Conservation (phyloP, 2,113 vertebrate genomes). For the Dipodomys ordii region DNA sequence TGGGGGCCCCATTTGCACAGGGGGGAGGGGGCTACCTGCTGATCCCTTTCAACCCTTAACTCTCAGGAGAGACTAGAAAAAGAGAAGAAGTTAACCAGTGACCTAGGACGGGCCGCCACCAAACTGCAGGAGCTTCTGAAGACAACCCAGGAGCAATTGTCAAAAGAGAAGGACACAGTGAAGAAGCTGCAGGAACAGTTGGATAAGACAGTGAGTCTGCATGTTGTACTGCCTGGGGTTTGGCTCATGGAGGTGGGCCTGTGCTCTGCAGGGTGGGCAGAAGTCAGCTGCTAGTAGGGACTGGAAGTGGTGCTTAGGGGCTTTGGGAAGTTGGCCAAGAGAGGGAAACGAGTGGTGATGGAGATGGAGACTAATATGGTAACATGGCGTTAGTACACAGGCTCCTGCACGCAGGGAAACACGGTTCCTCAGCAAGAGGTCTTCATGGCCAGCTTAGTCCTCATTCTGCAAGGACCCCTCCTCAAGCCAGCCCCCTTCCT, state of each 20-base stretch:
- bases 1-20: background rate
- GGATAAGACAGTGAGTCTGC: conserved; percentile 87
- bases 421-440: background rate
- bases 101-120: conserved; percentile 92
- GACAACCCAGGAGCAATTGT: conserved; percentile 92
- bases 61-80: conserved; percentile 94
- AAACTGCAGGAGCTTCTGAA: conserved; percentile 96
- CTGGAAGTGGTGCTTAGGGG: background rate
- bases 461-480: background rate
- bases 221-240: background rate
- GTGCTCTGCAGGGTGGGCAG: too few species aligned
- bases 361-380: background rate
- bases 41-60: background rate
- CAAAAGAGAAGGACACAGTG: conserved; percentile 92
- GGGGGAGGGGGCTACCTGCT: background rate
- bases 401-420: background rate
- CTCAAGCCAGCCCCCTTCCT: too few species aligned
- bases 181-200: conserved; percentile 91
- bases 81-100: conserved; percentile 94
- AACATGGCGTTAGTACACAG: background rate
- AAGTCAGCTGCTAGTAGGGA: too few species aligned
- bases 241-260: background rate
- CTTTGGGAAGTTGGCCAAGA: background rate
- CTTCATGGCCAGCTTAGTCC: background rate
- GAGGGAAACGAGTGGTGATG: too few species aligned